Percentiles rank a stretch among this genome's conserved stretches.
Evolutionary conservation across 2,113 vertebrate species (phyloP).

Genomic region (Megalops atlanticus): DNA sequence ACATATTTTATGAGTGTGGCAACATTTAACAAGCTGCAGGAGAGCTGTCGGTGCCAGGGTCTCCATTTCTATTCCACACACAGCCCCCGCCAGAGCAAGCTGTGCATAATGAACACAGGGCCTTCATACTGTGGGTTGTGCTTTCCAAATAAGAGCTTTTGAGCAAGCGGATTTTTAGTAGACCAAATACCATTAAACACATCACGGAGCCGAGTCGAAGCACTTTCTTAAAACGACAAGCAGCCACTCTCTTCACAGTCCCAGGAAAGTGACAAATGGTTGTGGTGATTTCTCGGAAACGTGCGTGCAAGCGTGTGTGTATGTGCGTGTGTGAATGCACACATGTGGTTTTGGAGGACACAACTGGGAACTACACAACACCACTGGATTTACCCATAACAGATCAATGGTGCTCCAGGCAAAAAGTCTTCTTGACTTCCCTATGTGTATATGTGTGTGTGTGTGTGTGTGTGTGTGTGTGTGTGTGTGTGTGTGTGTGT

Average conservation of each 20-base stretch:
- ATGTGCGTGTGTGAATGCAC: no score
- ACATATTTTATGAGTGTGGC: constrained; percentile 54
- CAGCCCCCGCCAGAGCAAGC: constrained; percentile 39
- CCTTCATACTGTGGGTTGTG: constrained; percentile 7
- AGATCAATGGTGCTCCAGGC: background rate
- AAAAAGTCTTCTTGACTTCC: background rate
- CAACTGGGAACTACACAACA: no score
- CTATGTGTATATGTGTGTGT: background rate
- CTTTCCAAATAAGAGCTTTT: constrained; percentile 7
- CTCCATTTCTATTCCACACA: constrained; percentile 51
- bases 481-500: constrained; percentile 12
- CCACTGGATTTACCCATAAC: background rate
- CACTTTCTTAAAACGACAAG: background rate
- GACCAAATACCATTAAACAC: constrained; percentile 11
- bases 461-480: background rate
- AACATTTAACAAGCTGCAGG: constrained; percentile 50
- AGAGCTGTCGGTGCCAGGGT: constrained; percentile 46
- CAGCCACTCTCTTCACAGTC: background rate
- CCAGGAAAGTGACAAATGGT: background rate
- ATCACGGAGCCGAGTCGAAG: background rate
- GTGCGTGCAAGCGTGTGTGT: background rate
- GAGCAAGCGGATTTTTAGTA: constrained; percentile 11
- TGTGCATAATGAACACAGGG: constrained; percentile 32
- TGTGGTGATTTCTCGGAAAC: background rate
- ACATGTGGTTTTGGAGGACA: background rate